These are phyloP conservation scores for Tyrophagus putrescentiae DNA, from an alignment of 1,140 invertebrate genomes.

Conservation along the genomic window DNA sequence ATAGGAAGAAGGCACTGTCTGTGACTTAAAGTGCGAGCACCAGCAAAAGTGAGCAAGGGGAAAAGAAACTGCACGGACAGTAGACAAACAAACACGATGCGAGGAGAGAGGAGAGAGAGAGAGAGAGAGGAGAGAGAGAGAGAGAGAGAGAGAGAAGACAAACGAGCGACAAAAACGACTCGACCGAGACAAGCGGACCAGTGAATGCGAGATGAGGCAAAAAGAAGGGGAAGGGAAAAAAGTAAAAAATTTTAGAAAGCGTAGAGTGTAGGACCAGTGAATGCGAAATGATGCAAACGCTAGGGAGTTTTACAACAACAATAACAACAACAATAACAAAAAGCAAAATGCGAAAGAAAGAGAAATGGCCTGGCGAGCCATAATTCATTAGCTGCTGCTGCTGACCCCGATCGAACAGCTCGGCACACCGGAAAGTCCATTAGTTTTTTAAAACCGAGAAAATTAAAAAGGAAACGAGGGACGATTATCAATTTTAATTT, in stretches of 20 bases:
- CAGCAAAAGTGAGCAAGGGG: too few species aligned
- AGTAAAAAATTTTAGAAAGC: not conserved
- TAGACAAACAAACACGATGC: not conserved
- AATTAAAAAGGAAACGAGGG: too few species aligned
- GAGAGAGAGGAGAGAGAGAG: not conserved
- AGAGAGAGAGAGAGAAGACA: not conserved
- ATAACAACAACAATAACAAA: not conserved
- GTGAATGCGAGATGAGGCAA: too few species aligned
- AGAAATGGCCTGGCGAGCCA: too few species aligned
- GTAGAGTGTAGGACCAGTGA: not conserved
- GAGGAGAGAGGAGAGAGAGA: slow-evolving; percentile 4
- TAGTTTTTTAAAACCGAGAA: too few species aligned
- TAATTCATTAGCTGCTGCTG: too few species aligned
- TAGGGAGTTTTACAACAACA: not conserved
- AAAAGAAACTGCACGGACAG: not conserved
- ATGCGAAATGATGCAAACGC: not conserved
- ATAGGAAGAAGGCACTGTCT: not conserved
- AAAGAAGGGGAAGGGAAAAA: not conserved
- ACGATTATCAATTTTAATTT: too few species aligned
- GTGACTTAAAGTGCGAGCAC: too few species aligned
- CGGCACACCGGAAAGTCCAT: too few species aligned
- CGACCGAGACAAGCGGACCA: too few species aligned
- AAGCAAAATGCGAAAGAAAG: too few species aligned
- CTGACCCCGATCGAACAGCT: too few species aligned
- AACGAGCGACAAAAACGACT: not conserved